A percentile compares a stretch with the other conserved stretches of the same genome.
phyloP scores from a whole-genome alignment of 1,140 invertebrate species.

The Anthonomus grandis region DNA sequence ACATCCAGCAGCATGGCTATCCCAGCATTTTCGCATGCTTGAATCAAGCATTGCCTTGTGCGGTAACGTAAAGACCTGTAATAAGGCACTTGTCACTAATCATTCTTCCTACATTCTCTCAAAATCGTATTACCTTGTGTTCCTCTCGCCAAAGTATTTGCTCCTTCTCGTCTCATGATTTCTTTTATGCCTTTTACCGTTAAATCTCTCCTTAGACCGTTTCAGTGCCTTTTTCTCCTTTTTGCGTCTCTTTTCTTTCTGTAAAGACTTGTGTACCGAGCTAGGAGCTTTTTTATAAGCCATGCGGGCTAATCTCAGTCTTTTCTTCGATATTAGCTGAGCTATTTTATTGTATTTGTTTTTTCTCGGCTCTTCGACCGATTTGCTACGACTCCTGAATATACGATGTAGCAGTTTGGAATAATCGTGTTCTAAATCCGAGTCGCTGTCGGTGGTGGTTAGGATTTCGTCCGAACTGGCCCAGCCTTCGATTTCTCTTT shows the following conservation, averaged over 20 bases:
- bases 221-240: constrained; percentile 18
- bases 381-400: constrained; percentile 25
- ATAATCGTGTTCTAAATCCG: constrained; percentile 17
- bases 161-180: constrained; percentile 28
- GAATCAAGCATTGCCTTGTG: constrained; percentile 35
- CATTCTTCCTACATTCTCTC: background rate
- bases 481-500: constrained; percentile 75
- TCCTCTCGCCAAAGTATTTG: constrained; percentile 21
- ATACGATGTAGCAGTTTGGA: constrained; percentile 27
- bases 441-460: constrained; percentile 12
- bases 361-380: constrained; percentile 33
- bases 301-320: constrained; percentile 42
- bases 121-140: constrained; percentile 13
- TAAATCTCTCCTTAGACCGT: constrained; percentile 25
- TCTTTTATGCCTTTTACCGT: constrained; percentile 23
- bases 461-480: constrained; percentile 8
- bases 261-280: constrained; percentile 35
- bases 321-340: constrained; percentile 44
- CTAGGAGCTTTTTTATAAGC: constrained; percentile 42
- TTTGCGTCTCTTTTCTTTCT: constrained; percentile 26
- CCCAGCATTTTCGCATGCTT: constrained; percentile 33
- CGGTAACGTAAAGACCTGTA: constrained; percentile 32
- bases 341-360: constrained; percentile 42
- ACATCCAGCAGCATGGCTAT: constrained; percentile 41
- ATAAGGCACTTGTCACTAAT: background rate